Evolutionary conservation across 2,797 vertebrate genomes (phyloP).

Genomic region (Enteromius anoplus): DNA sequence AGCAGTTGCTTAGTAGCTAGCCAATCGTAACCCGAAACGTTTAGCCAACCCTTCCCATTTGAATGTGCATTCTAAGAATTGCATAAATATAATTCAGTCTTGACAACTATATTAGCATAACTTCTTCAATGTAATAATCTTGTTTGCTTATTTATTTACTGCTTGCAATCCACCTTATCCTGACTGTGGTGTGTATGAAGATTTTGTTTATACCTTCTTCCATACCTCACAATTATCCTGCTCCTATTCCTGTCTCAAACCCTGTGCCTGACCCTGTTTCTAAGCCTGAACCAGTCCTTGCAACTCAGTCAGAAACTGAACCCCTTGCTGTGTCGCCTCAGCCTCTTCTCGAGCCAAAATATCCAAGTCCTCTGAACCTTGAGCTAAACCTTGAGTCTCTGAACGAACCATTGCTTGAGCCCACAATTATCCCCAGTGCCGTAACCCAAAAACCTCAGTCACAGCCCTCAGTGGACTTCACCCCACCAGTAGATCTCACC

Average conservation of each 20-base stretch:
- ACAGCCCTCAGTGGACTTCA: not conserved
- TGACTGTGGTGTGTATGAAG: slow-evolving; percentile 63
- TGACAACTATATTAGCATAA: not conserved
- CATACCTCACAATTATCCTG: not conserved
- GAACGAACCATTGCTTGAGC: slow-evolving; percentile 5
- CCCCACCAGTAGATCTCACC: not conserved
- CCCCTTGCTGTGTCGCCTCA: not conserved
- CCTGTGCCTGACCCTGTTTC: slow-evolving; percentile 2
- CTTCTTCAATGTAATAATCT: slow-evolving; percentile 13
- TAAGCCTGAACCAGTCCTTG: not conserved
- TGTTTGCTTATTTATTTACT: slow-evolving; percentile 54
- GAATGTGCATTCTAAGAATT: not conserved
- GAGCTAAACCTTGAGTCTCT: not conserved
- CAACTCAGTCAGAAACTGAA: not conserved
- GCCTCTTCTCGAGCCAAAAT: not conserved
- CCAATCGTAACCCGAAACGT: not conserved
- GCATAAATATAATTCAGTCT: not conserved
- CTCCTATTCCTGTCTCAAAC: not conserved
- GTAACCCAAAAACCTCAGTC: not conserved
- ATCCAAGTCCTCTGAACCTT: not conserved
- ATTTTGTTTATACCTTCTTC: slow-evolving; percentile 60
- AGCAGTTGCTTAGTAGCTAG: not conserved
- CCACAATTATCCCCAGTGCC: not conserved
- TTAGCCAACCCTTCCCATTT: not conserved
- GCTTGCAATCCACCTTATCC: slow-evolving; percentile 54